Evolutionary conservation across 2,797 vertebrate species (phyloP), one percentile per base, ranked within the genome.

Genomic region (Hippoglossus hippoglossus): DNA sequence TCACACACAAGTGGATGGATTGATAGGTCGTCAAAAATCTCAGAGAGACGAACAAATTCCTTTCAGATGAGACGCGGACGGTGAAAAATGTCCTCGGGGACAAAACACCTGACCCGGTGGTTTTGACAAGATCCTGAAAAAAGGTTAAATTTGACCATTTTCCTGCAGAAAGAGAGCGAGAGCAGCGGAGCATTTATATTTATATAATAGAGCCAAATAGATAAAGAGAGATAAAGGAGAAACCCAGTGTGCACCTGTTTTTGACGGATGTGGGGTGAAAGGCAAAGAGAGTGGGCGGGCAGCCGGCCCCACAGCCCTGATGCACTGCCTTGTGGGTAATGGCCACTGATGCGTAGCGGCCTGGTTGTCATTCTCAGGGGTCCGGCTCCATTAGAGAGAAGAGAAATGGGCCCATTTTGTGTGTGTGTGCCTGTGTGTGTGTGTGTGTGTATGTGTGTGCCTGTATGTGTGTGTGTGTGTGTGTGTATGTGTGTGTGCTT

Each of bases 261-360:
- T 53, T 90, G 87, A 88, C 71, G 36, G 85, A 91, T 92, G 88
- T 73, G 63, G 83, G 86, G 85, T 84, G 90, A 92, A 87, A 89
- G 82, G 89, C 68, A 71, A 77, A 64, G 71, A 65, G 85, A 82
- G 85, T 78, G 73, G 79, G 80, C 70, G 67, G 71, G 3, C 60
- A 19, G 71, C 12, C 44, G 56, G 71, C 84, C 85, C 84, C 72
- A 9, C 60, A 59, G 86, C 81, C 86, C 83, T 57, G 76, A 75
- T 71, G 88, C 87, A 75, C 55, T 80, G 84, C 86, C 79, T 90
- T 87, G 71, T 92, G 91, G 89, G 86, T 89, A 89, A 89, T 91
- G 83, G 60, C 67, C 84, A 78, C 62, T 85, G 84, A 91, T 85
- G 87, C 83, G 77, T 91, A 84, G 80, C 77, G 56, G 83, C 69